Conservation (phyloP, 2,888 invertebrate species). For the Didymodactylos carnosus region DNA sequence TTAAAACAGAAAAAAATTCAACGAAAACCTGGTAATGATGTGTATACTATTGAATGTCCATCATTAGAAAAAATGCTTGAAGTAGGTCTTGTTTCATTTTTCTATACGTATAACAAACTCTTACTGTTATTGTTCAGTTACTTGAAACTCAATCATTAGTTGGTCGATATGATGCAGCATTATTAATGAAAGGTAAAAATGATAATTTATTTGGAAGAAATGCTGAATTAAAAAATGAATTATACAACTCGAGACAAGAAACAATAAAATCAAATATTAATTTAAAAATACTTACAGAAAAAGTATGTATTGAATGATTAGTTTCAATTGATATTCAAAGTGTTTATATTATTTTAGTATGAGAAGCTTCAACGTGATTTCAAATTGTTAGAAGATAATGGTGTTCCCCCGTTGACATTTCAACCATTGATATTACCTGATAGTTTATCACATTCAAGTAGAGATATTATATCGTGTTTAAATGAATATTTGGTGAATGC, state of each 20-base stretch:
- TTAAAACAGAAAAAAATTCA: constrained; percentile 8
- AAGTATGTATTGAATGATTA: constrained; percentile 19
- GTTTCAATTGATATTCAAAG: no score
- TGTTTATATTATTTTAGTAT: no score
- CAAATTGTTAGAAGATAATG: constrained; percentile 49
- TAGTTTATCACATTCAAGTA: constrained; percentile 26
- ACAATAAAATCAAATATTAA: constrained; percentile 37
- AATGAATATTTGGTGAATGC: constrained; percentile 36
- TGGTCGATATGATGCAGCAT: constrained; percentile 28
- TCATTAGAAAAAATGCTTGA: constrained; percentile 28
- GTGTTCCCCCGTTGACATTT: constrained; percentile 38
- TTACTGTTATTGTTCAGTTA: background rate
- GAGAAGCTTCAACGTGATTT: constrained; percentile 49
- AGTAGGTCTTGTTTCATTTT: background rate
- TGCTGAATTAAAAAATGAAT: constrained; percentile 59
- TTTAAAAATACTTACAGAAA: constrained; percentile 24
- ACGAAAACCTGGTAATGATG: background rate
- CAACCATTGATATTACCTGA: constrained; percentile 9
- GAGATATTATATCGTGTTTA: constrained; percentile 35
- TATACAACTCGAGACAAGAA: constrained; percentile 63
- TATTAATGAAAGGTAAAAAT: constrained; percentile 34
- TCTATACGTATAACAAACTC: no score
- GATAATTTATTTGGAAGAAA: constrained; percentile 57
- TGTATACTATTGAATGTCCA: constrained; percentile 22
- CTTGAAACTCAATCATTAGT: background rate